Percentiles rank a stretch among this genome's conserved stretches.
These are phyloP conservation scores for Trachelus iudaicus DNA, from an alignment of 2,888 invertebrate genomes.

Conservation along the genomic window DNA sequence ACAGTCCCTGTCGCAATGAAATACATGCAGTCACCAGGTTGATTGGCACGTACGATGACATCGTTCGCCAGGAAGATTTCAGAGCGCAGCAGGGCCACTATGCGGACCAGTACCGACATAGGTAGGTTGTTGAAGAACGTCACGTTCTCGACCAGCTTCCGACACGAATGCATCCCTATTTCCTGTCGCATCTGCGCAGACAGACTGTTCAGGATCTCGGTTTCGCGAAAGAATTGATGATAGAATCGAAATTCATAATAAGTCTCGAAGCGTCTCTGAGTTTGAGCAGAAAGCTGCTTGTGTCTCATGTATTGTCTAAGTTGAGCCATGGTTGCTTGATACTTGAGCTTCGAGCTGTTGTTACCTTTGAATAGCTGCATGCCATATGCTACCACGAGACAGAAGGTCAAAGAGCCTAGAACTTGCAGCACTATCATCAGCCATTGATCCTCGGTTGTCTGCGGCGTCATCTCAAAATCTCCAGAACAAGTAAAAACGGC, in stretches of 20 bases:
- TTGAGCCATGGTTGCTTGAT: constrained; percentile 50
- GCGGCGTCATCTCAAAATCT: constrained; percentile 38
- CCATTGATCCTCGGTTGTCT: constrained; percentile 47
- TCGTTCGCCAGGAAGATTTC: constrained; percentile 70
- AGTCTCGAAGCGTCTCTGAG: constrained; percentile 47
- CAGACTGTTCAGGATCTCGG: constrained; percentile 52
- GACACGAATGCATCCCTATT: constrained; percentile 69
- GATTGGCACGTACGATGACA: constrained; percentile 68
- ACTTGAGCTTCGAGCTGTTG: constrained; percentile 53
- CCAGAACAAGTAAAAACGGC: constrained; percentile 52
- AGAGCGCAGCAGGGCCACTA: constrained; percentile 67
- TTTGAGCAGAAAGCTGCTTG: constrained; percentile 50
- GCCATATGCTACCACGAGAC: constrained; percentile 44
- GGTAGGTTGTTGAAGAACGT: constrained; percentile 69
- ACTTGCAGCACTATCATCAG: constrained; percentile 41
- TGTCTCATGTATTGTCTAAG: constrained; percentile 57
- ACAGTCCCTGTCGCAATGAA: constrained; percentile 71
- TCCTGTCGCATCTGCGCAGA: constrained; percentile 64
- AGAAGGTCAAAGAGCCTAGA: constrained; percentile 42
- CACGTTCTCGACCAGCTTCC: constrained; percentile 69
- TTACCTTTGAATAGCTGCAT: constrained; percentile 52
- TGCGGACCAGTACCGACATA: constrained; percentile 64
- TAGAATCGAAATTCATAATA: constrained; percentile 60
- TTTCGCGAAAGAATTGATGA: constrained; percentile 52
- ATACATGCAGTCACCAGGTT: constrained; percentile 70